phyloP scores from a whole-genome alignment of 2,888 invertebrate genomes.

The Xestia sexstrigata region DNA sequence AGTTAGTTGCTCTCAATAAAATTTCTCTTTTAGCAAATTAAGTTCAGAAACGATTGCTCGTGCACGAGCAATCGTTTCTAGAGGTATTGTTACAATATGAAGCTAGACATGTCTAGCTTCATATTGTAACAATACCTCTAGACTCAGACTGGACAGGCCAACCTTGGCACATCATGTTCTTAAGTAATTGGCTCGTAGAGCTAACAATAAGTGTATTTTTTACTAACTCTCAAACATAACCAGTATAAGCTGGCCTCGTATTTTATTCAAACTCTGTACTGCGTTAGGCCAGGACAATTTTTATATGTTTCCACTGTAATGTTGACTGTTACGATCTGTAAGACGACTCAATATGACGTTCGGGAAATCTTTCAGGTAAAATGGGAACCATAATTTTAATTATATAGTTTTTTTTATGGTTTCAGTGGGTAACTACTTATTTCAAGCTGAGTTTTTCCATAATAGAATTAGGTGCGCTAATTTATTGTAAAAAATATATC shows the following conservation, averaged over 20 bases:
- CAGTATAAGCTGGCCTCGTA: neutral
- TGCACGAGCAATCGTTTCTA: too few relatives aligned
- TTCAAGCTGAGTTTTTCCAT: too few relatives aligned
- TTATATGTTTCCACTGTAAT: too few relatives aligned
- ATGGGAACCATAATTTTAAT: neutral
- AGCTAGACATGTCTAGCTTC: too few relatives aligned
- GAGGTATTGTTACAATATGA: too few relatives aligned
- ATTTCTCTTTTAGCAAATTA: too few relatives aligned
- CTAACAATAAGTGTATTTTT: neutral
- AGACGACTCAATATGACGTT: neutral
- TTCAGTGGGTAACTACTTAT: neutral
- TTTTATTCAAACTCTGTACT: neutral
- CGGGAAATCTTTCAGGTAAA: neutral
- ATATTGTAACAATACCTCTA: neutral
- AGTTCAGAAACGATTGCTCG: too few relatives aligned
- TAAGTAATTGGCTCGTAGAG: neutral
- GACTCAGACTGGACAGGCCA: neutral
- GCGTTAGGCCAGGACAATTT: neutral
- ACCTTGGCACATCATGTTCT: constrained; percentile 10
- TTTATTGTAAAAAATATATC: too few relatives aligned
- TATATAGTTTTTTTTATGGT: neutral
- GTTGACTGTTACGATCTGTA: neutral
- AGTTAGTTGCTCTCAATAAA: too few relatives aligned
- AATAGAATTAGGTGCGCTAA: too few relatives aligned
- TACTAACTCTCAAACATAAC: neutral